phyloP scores from a whole-genome alignment of 2,888 invertebrate species.

The Drosophila bunnanda region DNA sequence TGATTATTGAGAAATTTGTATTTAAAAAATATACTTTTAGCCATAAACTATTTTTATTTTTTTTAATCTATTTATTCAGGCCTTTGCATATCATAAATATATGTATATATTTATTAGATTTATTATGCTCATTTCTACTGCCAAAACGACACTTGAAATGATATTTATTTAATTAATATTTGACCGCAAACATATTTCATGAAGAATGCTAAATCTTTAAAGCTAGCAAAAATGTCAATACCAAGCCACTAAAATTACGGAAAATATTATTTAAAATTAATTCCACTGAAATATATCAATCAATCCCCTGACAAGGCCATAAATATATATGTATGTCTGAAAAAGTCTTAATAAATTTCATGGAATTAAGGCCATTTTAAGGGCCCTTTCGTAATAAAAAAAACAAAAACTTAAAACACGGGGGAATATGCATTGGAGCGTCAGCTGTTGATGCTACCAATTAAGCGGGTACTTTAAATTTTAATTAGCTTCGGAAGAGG shows the following conservation, averaged over 20 bases:
- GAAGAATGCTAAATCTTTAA: no score
- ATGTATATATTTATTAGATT: neutral
- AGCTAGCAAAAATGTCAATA: neutral
- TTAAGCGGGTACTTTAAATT: constrained; percentile 72
- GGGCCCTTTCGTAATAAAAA: constrained; percentile 10
- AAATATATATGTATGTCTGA: neutral
- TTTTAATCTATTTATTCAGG: neutral
- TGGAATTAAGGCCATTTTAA: neutral
- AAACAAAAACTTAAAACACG: neutral
- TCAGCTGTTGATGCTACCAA: constrained; percentile 65
- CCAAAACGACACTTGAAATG: neutral
- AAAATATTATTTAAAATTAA: neutral
- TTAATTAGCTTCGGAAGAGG: constrained; percentile 69
- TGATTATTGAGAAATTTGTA: no score
- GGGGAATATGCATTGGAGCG: constrained; percentile 14
- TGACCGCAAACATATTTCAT: constrained; percentile 1
- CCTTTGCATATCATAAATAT: neutral
- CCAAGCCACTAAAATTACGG: neutral
- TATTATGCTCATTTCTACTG: neutral
- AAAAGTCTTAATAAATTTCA: neutral
- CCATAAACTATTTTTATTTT: neutral
- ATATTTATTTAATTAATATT: neutral
- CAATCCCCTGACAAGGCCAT: neutral
- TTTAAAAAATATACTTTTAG: neutral
- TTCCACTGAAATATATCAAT: neutral